phyloP scores from a whole-genome alignment of 2,113 vertebrate genomes.

The Corythornis vintsioides region DNA sequence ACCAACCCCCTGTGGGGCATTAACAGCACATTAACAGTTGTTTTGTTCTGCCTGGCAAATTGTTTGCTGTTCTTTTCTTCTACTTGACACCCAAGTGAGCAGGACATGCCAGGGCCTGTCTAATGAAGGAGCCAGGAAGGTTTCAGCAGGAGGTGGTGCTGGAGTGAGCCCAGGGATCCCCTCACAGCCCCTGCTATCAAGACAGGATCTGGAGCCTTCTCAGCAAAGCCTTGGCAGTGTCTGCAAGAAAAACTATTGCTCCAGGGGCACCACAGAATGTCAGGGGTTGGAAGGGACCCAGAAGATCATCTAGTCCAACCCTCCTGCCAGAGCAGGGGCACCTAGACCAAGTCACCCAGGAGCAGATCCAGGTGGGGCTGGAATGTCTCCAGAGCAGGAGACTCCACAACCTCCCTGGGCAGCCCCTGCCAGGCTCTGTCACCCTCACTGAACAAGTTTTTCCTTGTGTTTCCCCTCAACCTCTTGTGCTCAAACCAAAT shows the following conservation, averaged over 20 bases:
- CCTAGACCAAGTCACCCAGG: too few relatives aligned
- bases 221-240: not conserved
- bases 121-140: not conserved
- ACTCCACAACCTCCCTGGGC: too few relatives aligned
- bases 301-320: too few relatives aligned
- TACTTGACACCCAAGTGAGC: not conserved
- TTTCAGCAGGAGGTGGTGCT: not conserved
- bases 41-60: not conserved
- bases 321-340: too few relatives aligned
- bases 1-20: not conserved
- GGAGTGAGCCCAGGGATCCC: not conserved
- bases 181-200: not conserved
- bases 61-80: slow-evolving; percentile 4
- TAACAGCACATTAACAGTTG: not conserved
- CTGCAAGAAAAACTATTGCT: not conserved
- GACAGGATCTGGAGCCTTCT: not conserved
- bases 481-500: not conserved
- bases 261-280: not conserved
- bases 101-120: not conserved
- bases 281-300: too few relatives aligned
- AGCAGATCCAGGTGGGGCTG: too few relatives aligned
- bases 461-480: too few relatives aligned
- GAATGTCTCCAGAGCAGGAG: too few relatives aligned
- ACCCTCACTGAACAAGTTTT: too few relatives aligned
- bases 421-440: too few relatives aligned